Evolutionary conservation across 1,140 invertebrate genomes (phyloP).

Genomic region (Megathymus violae): DNA sequence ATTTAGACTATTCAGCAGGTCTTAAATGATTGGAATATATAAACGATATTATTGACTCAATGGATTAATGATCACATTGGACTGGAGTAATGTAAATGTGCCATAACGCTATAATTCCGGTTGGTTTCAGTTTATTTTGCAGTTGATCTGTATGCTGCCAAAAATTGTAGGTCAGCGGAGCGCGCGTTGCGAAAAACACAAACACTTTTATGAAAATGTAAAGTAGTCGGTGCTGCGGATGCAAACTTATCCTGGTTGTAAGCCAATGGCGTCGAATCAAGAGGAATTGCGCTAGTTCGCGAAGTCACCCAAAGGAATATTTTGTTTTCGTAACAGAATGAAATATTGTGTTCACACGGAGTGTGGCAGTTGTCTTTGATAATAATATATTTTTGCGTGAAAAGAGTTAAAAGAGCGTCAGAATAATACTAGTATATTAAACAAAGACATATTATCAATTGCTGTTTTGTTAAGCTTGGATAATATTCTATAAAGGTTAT

Average conservation of each 20-base stretch:
- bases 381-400: too few relatives aligned
- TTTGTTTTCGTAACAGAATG: conserved; percentile 12
- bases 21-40: too few relatives aligned
- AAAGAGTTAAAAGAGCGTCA: too few relatives aligned
- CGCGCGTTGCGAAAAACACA: conserved; percentile 9
- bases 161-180: conserved; percentile 26
- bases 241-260: conserved; percentile 25
- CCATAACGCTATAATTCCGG: conserved; percentile 12
- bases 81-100: background rate
- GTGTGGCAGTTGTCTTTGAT: conserved; percentile 13
- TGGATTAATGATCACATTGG: too few relatives aligned
- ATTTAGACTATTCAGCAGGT: too few relatives aligned
- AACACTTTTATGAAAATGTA: background rate
- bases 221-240: background rate
- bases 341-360: conserved; percentile 25
- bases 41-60: too few relatives aligned
- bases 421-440: too few relatives aligned
- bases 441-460: too few relatives aligned
- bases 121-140: conserved; percentile 27
- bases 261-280: conserved; percentile 28
- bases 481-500: too few relatives aligned
- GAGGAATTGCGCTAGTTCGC: conserved; percentile 24
- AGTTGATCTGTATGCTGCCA: conserved; percentile 32
- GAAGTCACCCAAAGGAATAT: conserved; percentile 16
- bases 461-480: too few relatives aligned